Base-by-base conservation (phyloP, 2,888 invertebrate genomes). In the Cerastis leucographa region DNA sequence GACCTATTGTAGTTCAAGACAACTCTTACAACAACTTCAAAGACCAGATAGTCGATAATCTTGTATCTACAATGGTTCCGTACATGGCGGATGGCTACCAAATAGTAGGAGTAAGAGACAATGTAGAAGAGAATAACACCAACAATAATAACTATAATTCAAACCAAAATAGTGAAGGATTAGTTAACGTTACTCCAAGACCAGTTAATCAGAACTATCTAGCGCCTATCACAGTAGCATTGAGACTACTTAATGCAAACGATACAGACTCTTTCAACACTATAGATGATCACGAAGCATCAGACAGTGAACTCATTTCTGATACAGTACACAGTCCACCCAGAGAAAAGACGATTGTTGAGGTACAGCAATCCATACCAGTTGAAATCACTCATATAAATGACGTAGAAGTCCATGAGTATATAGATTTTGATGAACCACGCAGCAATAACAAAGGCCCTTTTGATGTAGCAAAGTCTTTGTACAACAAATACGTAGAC, bases 341-440 rank as follows among this genome's bases (percentile, higher is more conserved):
- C 25, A 94, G 92, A 77, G 95, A 95, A 71, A 97, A 95, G 86
- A 97, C 97, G 0, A 92, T 96, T 54, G 97, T 98, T 1, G 97
- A 98, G 93, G 93, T 98, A 7, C 97, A 98, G 88, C 96, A 97
- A 91, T 98, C 98, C 0, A 94, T 98, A 29, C 97, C 97, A 0
- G 92, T 97, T 76, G 97, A 97, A 69, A 95, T 96, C 56, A 96
- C 95, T 44, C 96, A 96, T 76, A 96, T 96, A 51, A 96, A 96
- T 81, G 96, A 95, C 51, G 94, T 96, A 0, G 96, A 96, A 90
- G 92, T 94, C 11, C 96, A 96, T 25, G 94, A 96, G 75, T 96
- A 96, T 89, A 90, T 96, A 78, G 96, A 96, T 90, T 87, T 96
- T 78, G 96, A 95, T 19, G 94, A 95, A 89, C 95, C 94, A 3